Evolutionary conservation across 2,113 vertebrate genomes (phyloP).

Genomic region (Podilymbus podiceps): DNA sequence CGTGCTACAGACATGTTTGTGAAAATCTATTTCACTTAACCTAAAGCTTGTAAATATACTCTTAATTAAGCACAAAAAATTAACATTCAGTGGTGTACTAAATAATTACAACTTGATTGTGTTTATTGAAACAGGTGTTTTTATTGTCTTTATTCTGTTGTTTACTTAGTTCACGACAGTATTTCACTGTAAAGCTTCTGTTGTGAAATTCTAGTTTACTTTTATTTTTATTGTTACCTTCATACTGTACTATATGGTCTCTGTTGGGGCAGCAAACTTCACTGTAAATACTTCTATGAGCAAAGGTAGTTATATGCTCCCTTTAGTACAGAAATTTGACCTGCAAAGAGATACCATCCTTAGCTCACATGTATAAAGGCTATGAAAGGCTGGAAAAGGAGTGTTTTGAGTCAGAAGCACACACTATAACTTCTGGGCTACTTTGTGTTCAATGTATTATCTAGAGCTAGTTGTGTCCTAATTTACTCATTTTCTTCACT

Average conservation of each 20-base stretch:
- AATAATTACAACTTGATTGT: neutral
- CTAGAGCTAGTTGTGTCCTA: neutral
- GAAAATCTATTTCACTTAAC: neutral
- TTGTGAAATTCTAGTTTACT: neutral
- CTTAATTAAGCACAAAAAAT: neutral
- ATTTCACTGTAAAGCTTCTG: neutral
- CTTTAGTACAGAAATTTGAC: neutral
- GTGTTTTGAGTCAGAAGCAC: neutral
- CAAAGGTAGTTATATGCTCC: neutral
- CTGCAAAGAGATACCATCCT: neutral
- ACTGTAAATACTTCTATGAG: neutral
- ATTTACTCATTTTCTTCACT: neutral
- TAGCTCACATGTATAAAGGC: accelerated
- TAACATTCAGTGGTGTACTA: neutral
- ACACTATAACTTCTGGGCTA: neutral
- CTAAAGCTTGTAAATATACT: neutral
- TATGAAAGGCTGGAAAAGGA: neutral
- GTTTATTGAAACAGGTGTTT: neutral
- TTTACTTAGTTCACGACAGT: neutral
- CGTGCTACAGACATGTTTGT: neutral
- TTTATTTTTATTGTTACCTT: neutral
- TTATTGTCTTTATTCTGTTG: neutral
- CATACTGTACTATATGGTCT: neutral
- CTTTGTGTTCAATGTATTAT: neutral
- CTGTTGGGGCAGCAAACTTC: neutral